Evolutionary conservation across 2,888 invertebrate species (phyloP).

Genomic region (Cryptocheilus praepositus): DNA sequence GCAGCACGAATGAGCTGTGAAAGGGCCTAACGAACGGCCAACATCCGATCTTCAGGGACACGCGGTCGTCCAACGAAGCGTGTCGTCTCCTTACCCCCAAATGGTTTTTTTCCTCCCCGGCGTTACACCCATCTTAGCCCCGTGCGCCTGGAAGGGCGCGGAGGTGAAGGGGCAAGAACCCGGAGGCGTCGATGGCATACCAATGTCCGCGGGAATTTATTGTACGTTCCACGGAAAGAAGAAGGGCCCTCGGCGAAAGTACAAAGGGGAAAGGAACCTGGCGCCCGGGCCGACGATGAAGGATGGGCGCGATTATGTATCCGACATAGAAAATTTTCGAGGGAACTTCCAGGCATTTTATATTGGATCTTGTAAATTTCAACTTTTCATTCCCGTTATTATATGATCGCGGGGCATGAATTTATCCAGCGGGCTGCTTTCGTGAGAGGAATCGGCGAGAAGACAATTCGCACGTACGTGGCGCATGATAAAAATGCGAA

Average conservation of each 20-base stretch:
- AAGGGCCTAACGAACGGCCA: conserved; percentile 34
- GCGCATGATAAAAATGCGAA: conserved; percentile 6
- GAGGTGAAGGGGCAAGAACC: conserved; percentile 35
- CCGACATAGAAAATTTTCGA: conserved; percentile 35
- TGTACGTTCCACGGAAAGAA: conserved; percentile 47
- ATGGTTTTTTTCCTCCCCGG: conserved; percentile 27
- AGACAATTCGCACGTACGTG: neutral
- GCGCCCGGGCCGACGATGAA: conserved; percentile 35
- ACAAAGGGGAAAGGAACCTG: conserved; percentile 43
- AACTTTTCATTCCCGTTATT: conserved; percentile 35
- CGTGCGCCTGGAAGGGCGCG: conserved; percentile 18
- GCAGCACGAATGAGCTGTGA: conserved; percentile 29
- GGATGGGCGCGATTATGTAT: conserved; percentile 47
- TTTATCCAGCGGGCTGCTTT: conserved; percentile 18
- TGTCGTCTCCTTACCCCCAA: conserved; percentile 13
- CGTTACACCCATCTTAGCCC: conserved; percentile 29
- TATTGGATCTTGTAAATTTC: conserved; percentile 42
- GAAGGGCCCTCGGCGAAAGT: conserved; percentile 37
- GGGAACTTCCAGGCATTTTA: conserved; percentile 27
- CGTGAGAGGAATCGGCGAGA: neutral
- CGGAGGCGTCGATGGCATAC: conserved; percentile 56
- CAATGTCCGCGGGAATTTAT: conserved; percentile 56
- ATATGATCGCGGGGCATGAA: conserved; percentile 25
- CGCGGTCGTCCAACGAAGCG: neutral
- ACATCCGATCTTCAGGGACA: conserved; percentile 23